Conservation (phyloP, 2,888 invertebrate genomes). For the Oscheius myriophilus region DNA sequence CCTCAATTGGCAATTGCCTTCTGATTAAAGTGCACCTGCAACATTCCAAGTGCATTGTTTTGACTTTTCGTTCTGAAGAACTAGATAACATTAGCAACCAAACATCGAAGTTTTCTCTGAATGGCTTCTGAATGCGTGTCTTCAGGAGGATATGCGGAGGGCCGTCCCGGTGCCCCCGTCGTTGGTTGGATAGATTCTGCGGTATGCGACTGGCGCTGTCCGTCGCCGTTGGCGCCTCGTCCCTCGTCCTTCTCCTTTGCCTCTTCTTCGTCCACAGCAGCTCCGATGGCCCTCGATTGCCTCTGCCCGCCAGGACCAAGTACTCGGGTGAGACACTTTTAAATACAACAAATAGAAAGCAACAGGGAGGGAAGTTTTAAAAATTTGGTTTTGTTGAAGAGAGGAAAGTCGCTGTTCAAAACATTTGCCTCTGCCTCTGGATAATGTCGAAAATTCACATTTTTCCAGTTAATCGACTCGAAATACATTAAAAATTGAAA, state of each 20-base stretch:
- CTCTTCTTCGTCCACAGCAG: constrained; percentile 5
- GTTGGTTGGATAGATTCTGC: constrained; percentile 15
- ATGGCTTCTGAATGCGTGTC: neutral
- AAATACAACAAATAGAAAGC: no score
- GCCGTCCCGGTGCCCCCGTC: constrained; percentile 26
- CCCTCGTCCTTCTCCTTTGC: constrained; percentile 14
- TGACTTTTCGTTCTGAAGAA: neutral
- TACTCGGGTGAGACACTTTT: constrained; percentile 22
- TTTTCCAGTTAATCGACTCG: no score
- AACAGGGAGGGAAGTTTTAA: no score
- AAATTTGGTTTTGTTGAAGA: no score
- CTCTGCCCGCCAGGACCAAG: constrained; percentile 28
- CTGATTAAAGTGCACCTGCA: constrained; percentile 1
- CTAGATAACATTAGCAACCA: neutral
- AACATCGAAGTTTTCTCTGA: neutral
- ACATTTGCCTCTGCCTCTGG: no score
- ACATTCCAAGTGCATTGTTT: neutral
- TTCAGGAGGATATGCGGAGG: constrained; percentile 32
- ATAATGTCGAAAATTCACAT: no score
- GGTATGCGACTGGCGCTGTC: constrained; percentile 28
- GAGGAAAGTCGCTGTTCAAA: no score
- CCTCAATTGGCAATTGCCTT: neutral
- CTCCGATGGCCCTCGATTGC: constrained; percentile 17
- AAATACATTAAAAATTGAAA: no score
- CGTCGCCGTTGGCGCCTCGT: constrained; percentile 23